Evolutionary conservation across 1,140 invertebrate species (phyloP).

Genomic region (Gonioctena quinquepunctata): DNA sequence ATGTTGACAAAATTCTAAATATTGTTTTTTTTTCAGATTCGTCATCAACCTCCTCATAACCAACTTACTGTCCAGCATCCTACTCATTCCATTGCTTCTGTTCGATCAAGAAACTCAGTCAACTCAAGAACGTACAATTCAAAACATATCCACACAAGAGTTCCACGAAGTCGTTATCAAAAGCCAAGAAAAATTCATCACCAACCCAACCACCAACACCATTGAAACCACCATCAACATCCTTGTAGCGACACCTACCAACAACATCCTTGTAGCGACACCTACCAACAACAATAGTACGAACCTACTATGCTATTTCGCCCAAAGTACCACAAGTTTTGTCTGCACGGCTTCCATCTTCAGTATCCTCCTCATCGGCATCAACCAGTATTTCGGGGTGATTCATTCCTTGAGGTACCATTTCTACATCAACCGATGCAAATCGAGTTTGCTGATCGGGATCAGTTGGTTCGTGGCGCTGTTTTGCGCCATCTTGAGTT

Average conservation of each 20-base stretch:
- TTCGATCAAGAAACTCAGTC: conserved; percentile 52
- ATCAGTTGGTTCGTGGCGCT: conserved; percentile 68
- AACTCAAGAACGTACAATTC: not conserved
- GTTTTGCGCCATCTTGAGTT: conserved; percentile 58
- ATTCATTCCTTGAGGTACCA: conserved; percentile 85
- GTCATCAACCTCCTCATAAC: conserved; percentile 71
- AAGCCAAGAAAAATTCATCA: conserved; percentile 23
- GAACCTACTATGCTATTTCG: conserved; percentile 55
- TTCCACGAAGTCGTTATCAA: conserved; percentile 16
- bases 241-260: not conserved
- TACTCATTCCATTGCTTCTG: conserved; percentile 65
- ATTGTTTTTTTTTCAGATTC: conserved; percentile 60
- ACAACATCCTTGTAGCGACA: not conserved
- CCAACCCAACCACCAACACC: conserved; percentile 3
- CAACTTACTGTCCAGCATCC: conserved; percentile 66
- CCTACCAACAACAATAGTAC: not conserved
- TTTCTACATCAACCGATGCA: conserved; percentile 72
- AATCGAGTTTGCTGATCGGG: conserved; percentile 71
- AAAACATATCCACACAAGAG: conserved; percentile 15
- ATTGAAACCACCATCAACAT: too few relatives aligned
- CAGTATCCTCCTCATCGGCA: conserved; percentile 74
- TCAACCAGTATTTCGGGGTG: conserved; percentile 87
- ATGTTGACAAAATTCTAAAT: too few relatives aligned
- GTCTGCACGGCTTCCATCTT: conserved; percentile 59
- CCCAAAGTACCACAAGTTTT: conserved; percentile 60